Evolutionary conservation across 2,888 invertebrate species (phyloP), one percentile per base, ranked within the genome.

Genomic region (Mythimna lalbum): DNA sequence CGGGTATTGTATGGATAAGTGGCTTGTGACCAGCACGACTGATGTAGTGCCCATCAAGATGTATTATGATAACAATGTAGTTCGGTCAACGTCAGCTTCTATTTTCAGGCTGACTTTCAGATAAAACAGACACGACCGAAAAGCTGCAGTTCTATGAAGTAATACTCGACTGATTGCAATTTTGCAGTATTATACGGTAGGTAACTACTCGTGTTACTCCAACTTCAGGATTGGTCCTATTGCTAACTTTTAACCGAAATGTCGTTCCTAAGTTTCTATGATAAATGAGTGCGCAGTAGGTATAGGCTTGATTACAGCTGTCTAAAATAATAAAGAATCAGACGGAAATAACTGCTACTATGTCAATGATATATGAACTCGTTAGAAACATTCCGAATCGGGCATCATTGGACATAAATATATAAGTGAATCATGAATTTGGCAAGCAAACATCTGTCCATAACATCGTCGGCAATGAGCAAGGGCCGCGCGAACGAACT

Each of bases 371-470:
- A 64, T 71, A 75, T 68, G 83, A 83, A 82, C 76, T 74, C 75
- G 64, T 80, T 43, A 57, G 53, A 53, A 70, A 81, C 75, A 89
- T 88, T 89, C 90, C 89, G 82, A 91, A 91, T 89, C 87, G 87
- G 89, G 91, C 86, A 83, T 81, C 90, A 90, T 90, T 88, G 87
- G 81, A 84, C 88, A 81, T 82, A 90, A 92, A 93, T 93, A 92
- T 62, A 71, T 50, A 76, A 75, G 88, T 93, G 94, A 94, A 85
- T 94, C 94, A 95, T 87, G 84, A 86, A 89, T 91, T 94, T 95
- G 95, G 95, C 95, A 93, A 91, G 84, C 83, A 87, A 83, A 83
- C 82, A 84, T 74, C 82, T 86, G 86, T 89, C 89, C 89, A 89
- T 90, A 90, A 84, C 84, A 84, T 81, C 87, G 82, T 88, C 88